Evolutionary conservation across 2,888 invertebrate genomes (phyloP), one percentile per base, ranked within the genome.

Genomic region (Yponomeuta plumbellus): DNA sequence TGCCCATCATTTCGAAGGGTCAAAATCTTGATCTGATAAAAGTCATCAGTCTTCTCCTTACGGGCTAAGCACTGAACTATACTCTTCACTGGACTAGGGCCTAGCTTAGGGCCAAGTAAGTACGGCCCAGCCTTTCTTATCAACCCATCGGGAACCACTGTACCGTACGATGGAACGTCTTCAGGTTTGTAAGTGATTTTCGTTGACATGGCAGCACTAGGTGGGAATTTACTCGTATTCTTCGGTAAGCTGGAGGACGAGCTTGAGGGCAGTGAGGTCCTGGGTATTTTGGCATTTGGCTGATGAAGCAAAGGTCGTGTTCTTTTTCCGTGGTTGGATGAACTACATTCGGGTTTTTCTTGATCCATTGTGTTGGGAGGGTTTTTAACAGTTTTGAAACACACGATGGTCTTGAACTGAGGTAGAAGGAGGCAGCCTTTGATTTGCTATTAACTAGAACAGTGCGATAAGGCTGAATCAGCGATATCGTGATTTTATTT

Each of bases 51-150:
- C 64, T 92, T 93, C 75, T 94, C 94, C 75, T 93, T 94, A 67
- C 94, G 92, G 8, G 95, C 95, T 69, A 96, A 84, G 84, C 95
- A 95, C 75, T 96, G 95, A 6, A 94, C 94, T 75, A 96, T 95
- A 80, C 95, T 95, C 78, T 94, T 93, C 0, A 96, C 95, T 17
- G 96, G 96, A 68, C 95, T 95, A 8, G 93, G 94, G 0, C 95
- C 95, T 40, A 95, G 85, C 71, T 94, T 92, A 34, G 95, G 94
- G 2, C 96, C 95, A 63, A 95, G 79, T 62, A 95, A 83, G 77
- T 93, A 95, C 57, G 94, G 93, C 0, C 95, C 95, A 70, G 94
- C 94, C 75, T 92, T 92, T 73, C 93, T 92, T 11, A 92, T 88
- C 57, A 84, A 80, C 71, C 92, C 92, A 17, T 91, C 88, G 67